These are phyloP conservation scores for Lophura nycthemera DNA, from an alignment of 2,113 vertebrate genomes.

Conservation along the genomic window DNA sequence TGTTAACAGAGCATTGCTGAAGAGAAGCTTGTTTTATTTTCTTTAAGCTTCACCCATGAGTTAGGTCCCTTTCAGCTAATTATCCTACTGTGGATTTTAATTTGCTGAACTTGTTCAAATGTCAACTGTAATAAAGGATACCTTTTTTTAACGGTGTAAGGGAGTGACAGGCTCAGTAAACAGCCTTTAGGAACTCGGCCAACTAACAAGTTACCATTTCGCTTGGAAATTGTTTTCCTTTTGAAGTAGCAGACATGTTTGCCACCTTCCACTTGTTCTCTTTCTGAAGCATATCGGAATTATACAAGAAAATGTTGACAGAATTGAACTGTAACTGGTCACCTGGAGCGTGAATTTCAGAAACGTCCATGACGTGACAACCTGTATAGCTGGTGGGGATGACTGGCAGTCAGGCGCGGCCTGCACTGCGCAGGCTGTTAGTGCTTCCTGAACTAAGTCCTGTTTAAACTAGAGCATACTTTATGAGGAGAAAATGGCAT, in stretches of 20 bases:
- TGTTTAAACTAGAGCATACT: conserved; percentile 2
- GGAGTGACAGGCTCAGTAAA: background rate
- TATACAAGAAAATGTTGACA: background rate
- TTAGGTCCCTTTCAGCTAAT: background rate
- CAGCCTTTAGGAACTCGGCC: background rate
- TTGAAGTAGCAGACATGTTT: background rate
- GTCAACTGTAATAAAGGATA: background rate
- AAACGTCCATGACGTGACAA: background rate
- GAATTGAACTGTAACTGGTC: background rate
- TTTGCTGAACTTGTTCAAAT: background rate
- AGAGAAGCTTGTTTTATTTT: background rate
- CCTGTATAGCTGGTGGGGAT: background rate
- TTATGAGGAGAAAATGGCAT: background rate
- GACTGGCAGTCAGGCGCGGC: background rate
- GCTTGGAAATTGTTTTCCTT: background rate
- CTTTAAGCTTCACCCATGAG: background rate
- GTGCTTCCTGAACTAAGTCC: background rate
- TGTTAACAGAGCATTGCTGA: background rate
- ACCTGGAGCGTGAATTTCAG: background rate
- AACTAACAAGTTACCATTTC: background rate
- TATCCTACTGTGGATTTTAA: background rate
- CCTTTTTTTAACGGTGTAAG: background rate
- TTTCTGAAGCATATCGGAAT: background rate
- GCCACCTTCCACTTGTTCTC: background rate
- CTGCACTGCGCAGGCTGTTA: accelerated